Evolutionary conservation across 2,888 invertebrate genomes (phyloP).

Genomic region (Colostygia pectinataria): DNA sequence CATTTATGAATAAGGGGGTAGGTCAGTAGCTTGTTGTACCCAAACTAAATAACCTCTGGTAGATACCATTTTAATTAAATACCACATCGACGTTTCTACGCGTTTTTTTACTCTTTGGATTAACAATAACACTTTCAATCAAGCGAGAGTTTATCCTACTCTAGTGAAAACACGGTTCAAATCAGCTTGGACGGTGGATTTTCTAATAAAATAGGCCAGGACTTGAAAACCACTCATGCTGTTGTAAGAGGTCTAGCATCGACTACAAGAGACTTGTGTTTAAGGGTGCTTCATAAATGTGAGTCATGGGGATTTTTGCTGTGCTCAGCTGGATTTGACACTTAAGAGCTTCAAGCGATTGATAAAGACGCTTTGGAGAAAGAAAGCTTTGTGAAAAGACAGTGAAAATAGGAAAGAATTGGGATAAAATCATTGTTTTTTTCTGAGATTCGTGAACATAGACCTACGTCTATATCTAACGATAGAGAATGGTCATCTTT

Average conservation of each 20-base stretch:
- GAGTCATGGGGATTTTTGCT: constrained; percentile 54
- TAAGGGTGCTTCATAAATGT: constrained; percentile 52
- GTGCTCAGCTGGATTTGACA: constrained; percentile 35
- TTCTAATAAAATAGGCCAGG: constrained; percentile 60
- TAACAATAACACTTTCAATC: constrained; percentile 31
- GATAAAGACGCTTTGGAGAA: constrained; percentile 18
- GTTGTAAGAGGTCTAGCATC: constrained; percentile 36
- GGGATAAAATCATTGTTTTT: too few species aligned
- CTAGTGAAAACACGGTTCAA: constrained; percentile 30
- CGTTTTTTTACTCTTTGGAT: constrained; percentile 32
- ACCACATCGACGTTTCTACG: constrained; percentile 27
- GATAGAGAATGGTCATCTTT: too few species aligned
- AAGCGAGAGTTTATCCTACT: constrained; percentile 33
- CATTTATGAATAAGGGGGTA: too few species aligned
- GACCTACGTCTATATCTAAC: too few species aligned
- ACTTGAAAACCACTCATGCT: constrained; percentile 43
- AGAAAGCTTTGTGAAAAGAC: too few species aligned
- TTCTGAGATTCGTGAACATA: too few species aligned
- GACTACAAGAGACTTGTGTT: constrained; percentile 14
- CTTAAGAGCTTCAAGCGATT: constrained; percentile 29
- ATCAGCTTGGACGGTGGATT: constrained; percentile 28
- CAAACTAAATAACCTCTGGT: background rate
- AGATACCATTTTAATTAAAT: constrained; percentile 36
- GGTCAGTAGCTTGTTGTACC: too few species aligned
- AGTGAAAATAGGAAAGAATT: too few species aligned